Evolutionary conservation across 2,797 vertebrate species (phyloP).

Genomic region (Gouania willdenowi): DNA sequence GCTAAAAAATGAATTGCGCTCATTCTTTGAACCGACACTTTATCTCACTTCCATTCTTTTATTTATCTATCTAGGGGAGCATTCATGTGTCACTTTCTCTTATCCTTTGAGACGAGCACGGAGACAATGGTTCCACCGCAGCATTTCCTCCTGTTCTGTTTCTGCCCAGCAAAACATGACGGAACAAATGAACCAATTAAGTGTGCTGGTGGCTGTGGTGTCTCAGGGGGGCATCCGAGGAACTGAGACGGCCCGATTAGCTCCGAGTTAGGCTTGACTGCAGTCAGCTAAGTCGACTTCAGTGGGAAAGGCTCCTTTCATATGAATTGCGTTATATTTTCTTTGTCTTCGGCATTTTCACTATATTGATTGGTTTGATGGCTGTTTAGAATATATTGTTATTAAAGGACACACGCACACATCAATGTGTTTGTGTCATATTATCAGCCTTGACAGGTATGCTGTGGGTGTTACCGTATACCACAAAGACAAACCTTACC

Average conservation of each 20-base stretch:
- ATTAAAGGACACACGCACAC: background rate
- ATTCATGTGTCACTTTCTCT: conserved; percentile 71
- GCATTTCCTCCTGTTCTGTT: conserved; percentile 66
- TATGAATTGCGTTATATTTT: conserved; percentile 22
- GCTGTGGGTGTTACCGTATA: conserved; percentile 3
- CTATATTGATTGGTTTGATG: conserved; percentile 26
- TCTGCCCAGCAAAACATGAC: conserved; percentile 77
- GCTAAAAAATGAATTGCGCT: conserved; percentile 45
- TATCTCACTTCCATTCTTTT: conserved; percentile 66
- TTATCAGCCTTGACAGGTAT: conserved; percentile 23
- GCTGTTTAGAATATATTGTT: conserved; percentile 21
- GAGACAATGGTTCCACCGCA: conserved; percentile 70
- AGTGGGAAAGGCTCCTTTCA: conserved; percentile 41
- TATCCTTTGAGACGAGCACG: conserved; percentile 63
- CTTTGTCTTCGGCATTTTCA: conserved; percentile 26
- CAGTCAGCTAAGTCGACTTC: conserved; percentile 38
- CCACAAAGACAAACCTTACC: background rate
- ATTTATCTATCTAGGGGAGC: conserved; percentile 68
- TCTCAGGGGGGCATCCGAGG: conserved; percentile 58
- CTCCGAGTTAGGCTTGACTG: conserved; percentile 68
- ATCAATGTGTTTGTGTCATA: conserved; percentile 12
- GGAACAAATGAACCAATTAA: conserved; percentile 83
- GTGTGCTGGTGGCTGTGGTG: conserved; percentile 64
- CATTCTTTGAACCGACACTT: conserved; percentile 62
- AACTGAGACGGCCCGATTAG: conserved; percentile 72